Evolutionary conservation across 2,888 invertebrate species (phyloP), one percentile per base, ranked within the genome.

Genomic region (Platynereis dumerilii): DNA sequence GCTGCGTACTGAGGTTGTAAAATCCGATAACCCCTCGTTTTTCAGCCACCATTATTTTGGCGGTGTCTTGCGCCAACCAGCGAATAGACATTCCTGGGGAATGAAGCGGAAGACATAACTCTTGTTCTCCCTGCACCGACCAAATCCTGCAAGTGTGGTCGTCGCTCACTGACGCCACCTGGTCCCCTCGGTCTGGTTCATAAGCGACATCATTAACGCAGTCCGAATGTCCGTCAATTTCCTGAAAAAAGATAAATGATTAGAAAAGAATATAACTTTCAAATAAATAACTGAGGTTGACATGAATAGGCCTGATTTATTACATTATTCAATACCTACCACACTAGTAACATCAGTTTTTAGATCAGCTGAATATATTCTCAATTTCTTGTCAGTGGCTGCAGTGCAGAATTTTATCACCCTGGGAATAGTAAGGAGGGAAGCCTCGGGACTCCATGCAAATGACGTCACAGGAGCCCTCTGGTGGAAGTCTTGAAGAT

Each of bases 131-230:
- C 34, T 87, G 85, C 53, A 66, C 59, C 45, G 75, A 73, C 91
- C 91, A 92, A 29, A 92, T 84, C 75, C 88, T 88, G 75, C 91
- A 91, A 0, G 90, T 89, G 71, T 89, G 88, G 80, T 92, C 92
- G 83, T 92, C 92, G 72, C 91, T 89, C 1, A 89, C 89, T n/a
- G 91, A 91, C 20, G 90, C 91, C 60, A 92, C 80, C 72, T 88
- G 87, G 64, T 88, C 88, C 28, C 91, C 91, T 59, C 75, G 74
- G 64, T 89, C 89, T 17, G 89, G 87, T 75, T 91, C 90, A 86
- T 89, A 92, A 12, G 88, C 86, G 24, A 91, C 80, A 69, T 88
- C 88, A 80, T 92, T 92, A 17, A 91, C 86, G 77, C 90, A 91
- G 78, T 87, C 89, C 34, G 84, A 87, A 76, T 91, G 91, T 2